These are phyloP conservation scores for Shinisaurus crocodilurus DNA, from an alignment of 2,113 vertebrate genomes.

Conservation along the genomic window DNA sequence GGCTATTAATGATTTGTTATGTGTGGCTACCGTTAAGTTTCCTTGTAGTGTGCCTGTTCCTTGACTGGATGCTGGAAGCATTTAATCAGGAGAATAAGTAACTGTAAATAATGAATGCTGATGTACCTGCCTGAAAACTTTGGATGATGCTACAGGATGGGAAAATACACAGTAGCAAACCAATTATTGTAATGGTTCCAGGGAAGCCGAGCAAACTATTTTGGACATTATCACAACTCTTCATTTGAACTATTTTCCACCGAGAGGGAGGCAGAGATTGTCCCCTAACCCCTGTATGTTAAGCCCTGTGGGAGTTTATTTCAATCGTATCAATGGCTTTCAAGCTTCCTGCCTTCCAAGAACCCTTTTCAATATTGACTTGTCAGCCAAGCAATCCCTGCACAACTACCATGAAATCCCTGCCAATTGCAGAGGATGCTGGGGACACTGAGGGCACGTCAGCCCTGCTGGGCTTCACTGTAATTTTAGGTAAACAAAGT, in stretches of 20 bases:
- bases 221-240: neutral
- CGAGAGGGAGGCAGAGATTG: neutral
- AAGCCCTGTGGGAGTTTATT: neutral
- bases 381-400: too few relatives aligned
- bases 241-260: neutral
- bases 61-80: neutral
- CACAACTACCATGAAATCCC: too few relatives aligned
- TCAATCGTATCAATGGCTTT: neutral
- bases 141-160: neutral
- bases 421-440: too few relatives aligned
- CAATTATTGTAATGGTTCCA: neutral
- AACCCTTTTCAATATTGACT: too few relatives aligned
- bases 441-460: too few relatives aligned
- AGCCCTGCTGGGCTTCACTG: too few relatives aligned
- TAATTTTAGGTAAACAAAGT: too few relatives aligned
- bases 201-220: neutral
- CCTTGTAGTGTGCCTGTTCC: rapidly evolving
- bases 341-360: too few relatives aligned
- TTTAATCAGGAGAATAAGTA: neutral
- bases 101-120: neutral
- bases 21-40: neutral
- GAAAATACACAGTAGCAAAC: neutral
- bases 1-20: neutral
- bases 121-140: neutral
- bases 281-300: neutral